phyloP scores from a whole-genome alignment of 2,888 invertebrate species.

The Neoitamus cyanurus region DNA sequence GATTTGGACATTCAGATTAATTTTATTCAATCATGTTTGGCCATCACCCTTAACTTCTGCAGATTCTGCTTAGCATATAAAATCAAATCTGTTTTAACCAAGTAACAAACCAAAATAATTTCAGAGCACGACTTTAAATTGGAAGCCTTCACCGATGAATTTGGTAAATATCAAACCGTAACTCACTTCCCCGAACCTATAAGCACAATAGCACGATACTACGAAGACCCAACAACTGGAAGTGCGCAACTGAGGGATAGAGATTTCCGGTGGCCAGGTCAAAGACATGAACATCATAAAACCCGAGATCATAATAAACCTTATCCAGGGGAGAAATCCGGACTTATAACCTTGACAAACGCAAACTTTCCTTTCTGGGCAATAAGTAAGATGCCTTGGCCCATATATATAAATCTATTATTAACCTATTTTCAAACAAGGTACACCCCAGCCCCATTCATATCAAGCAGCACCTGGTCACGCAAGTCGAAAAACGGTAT shows the following conservation, averaged over 20 bases:
- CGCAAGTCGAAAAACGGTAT: too few relatives aligned
- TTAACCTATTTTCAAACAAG: background rate
- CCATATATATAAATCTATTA: background rate
- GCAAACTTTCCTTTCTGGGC: slow-evolving; percentile 25
- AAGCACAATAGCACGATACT: background rate
- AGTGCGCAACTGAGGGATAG: background rate
- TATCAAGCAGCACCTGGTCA: too few relatives aligned
- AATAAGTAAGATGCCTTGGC: background rate
- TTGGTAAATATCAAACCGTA: too few relatives aligned
- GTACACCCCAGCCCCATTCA: background rate
- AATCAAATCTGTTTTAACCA: too few relatives aligned
- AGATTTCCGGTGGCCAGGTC: background rate
- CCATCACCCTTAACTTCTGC: too few relatives aligned
- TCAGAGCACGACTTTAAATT: too few relatives aligned
- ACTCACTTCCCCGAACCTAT: background rate
- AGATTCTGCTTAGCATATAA: too few relatives aligned
- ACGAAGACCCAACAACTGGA: too few relatives aligned
- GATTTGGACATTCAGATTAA: too few relatives aligned
- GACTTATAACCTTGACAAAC: slow-evolving; percentile 61
- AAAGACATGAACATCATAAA: background rate
- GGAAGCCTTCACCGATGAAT: too few relatives aligned
- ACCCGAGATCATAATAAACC: slow-evolving; percentile 67
- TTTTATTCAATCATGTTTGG: too few relatives aligned
- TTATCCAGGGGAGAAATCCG: slow-evolving; percentile 49
- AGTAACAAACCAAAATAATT: too few relatives aligned